phyloP scores from a whole-genome alignment of 2,113 vertebrate species.

The Lates calcarifer region DNA sequence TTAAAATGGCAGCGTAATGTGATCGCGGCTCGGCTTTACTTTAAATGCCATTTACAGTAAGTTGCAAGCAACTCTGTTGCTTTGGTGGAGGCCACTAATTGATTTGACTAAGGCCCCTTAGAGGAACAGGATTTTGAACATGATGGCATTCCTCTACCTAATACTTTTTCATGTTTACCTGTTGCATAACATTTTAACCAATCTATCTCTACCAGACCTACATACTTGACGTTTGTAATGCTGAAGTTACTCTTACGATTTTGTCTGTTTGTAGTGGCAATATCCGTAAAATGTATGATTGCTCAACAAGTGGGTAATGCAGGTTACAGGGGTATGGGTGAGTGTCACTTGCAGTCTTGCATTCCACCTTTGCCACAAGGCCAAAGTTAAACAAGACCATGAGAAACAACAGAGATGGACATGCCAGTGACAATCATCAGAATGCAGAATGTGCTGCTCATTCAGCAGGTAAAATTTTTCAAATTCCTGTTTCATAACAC shows the following conservation, averaged over 20 bases:
- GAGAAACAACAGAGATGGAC: not conserved
- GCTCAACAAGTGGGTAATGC: too few relatives aligned
- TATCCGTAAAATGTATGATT: not conserved
- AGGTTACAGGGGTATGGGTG: not conserved
- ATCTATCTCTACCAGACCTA: not conserved
- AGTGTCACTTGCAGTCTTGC: not conserved
- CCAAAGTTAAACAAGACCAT: slow-evolving; percentile 5
- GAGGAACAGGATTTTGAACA: slow-evolving; percentile 24
- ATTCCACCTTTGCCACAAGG: not conserved
- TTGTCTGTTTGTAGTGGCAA: not conserved
- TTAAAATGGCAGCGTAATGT: slow-evolving; percentile 55
- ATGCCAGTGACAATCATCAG: slow-evolving; percentile 17
- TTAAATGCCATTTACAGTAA: slow-evolving; percentile 46
- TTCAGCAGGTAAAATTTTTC: slow-evolving; percentile 32
- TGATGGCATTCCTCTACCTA: not conserved
- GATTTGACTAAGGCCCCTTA: slow-evolving; percentile 21
- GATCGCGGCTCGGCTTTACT: slow-evolving; percentile 39
- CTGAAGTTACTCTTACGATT: not conserved
- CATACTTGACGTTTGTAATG: not conserved
- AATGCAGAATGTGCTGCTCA: not conserved
- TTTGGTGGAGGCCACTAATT: slow-evolving; percentile 51
- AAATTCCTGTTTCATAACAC: slow-evolving; percentile 4
- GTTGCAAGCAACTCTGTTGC: slow-evolving; percentile 37
- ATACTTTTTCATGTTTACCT: slow-evolving; percentile 7
- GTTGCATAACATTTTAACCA: not conserved